Conservation (phyloP, 2,113 vertebrate genomes). For the Pholis gunnellus region DNA sequence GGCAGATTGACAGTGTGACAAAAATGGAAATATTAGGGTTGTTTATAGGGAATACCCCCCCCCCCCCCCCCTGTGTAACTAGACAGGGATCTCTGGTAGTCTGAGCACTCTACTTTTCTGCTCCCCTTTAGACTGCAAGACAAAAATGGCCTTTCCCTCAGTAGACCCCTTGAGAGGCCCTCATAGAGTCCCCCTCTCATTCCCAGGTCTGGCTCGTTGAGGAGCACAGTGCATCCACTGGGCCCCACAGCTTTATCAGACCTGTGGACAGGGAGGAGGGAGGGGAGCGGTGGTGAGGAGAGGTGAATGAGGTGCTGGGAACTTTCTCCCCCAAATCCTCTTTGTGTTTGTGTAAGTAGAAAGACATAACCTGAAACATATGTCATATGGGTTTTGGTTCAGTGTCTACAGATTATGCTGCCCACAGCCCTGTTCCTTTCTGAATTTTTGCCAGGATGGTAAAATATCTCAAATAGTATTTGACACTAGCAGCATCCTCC, state of each 20-base stretch:
- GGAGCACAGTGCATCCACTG: constrained; percentile 45
- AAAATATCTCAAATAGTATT: not conserved
- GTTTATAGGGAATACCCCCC: constrained; percentile 11
- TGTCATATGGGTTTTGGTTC: constrained; percentile 28
- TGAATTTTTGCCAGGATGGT: constrained; percentile 11
- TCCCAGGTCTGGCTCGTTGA: constrained; percentile 60
- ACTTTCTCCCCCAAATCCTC: constrained; percentile 49
- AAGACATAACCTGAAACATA: constrained; percentile 58
- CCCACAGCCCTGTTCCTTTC: constrained; percentile 8
- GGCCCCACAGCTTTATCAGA: constrained; percentile 63
- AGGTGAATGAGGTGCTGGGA: constrained; percentile 69
- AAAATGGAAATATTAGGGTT: constrained; percentile 2
- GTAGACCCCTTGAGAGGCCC: constrained; percentile 67
- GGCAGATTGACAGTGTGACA: not conserved
- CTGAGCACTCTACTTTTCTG: constrained; percentile 45
- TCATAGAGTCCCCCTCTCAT: constrained; percentile 75
- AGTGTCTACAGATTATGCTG: constrained; percentile 7
- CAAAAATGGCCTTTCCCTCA: constrained; percentile 60
- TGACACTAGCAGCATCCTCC: not conserved
- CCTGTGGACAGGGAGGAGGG: constrained; percentile 39
- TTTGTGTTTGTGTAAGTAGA: constrained; percentile 43
- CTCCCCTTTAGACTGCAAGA: constrained; percentile 61
- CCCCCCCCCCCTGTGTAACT: not conserved
- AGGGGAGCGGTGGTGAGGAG: constrained; percentile 35
- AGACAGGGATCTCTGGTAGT: constrained; percentile 27